Conservation (phyloP, 2,113 vertebrate genomes). For the Semnopithecus entellus region DNA sequence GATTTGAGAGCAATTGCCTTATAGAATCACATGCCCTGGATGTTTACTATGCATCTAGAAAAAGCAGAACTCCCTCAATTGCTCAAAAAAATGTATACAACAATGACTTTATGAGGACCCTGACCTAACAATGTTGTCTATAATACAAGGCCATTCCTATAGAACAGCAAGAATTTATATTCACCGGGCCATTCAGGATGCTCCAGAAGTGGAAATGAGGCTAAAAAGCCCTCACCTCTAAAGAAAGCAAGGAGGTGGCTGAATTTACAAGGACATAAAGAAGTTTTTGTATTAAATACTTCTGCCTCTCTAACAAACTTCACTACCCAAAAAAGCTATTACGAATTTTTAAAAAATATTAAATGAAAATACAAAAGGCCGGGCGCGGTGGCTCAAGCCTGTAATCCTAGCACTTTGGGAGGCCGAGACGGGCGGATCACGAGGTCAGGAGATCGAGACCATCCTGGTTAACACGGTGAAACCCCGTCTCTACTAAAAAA, state of each 20-base stretch:
- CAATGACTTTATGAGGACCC: background rate
- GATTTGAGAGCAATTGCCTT: background rate
- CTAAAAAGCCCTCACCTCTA: background rate
- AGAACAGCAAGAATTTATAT: background rate
- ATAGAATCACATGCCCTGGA: background rate
- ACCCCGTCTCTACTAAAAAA: no score
- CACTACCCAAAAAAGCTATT: background rate
- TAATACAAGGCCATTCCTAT: background rate
- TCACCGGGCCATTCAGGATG: background rate
- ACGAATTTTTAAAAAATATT: background rate
- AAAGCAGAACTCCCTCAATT: background rate
- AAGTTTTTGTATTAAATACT: background rate
- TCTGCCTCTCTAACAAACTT: background rate
- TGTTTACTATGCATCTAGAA: conserved; percentile 2
- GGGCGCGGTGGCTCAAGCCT: no score
- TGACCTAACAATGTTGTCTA: background rate
- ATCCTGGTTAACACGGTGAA: no score
- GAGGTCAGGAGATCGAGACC: no score
- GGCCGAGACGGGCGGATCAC: no score
- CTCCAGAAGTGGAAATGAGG: background rate
- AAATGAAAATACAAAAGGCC: background rate
- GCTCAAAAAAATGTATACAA: background rate
- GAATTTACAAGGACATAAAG: background rate
- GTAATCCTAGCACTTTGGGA: no score
- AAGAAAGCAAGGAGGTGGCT: background rate